Evolutionary conservation across 1,140 invertebrate genomes (phyloP), one percentile per base, ranked within the genome.

Genomic region (Microplitis demolitor): DNA sequence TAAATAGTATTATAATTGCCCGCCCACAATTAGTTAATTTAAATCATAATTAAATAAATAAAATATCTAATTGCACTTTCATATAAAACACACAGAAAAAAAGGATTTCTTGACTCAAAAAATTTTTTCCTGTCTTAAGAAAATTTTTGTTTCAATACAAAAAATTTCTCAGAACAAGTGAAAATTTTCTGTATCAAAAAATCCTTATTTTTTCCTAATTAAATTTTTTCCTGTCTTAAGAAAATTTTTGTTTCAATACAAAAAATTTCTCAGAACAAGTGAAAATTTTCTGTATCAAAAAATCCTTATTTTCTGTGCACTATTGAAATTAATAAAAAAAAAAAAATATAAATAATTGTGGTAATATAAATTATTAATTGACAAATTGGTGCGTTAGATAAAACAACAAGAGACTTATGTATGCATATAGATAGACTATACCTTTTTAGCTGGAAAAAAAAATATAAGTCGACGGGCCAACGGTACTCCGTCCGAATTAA

Each of bases 401-500:
- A 39, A 34, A 66, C 13, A 8, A 63, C 62, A 37, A 53, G 35
- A 56, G 45, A 71, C 14, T 53, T 63, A 71, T 34, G n/a, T 71
- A 66, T 34, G 53, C 53, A 54, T 37, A 63, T 45, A 53, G 34
- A 66, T 66, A 71, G 64, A 54, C 60, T 62, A 51, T 61, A 71
- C 51, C 69, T 34, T 68, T 71, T 66, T 56, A 71, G 60, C 58
- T 70, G 67, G 56, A 60, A 35, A 51, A n/a, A 14, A n/a, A 54
- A 13, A 51, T 13, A 51, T 16, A 4, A 66, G 63, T 53, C 39
- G 63, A 66, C 63, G 45, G 63, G 63, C 35, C 4, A 66, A 16
- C 39, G 14, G 51, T 33, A 62, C 33, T 71, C 69, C 69, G 69
- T 71, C 69, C 69, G 69, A 66, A 54, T 56, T 56, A 5, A 56